Conservation (phyloP, 2,888 invertebrate species). For the Antitype chi region DNA sequence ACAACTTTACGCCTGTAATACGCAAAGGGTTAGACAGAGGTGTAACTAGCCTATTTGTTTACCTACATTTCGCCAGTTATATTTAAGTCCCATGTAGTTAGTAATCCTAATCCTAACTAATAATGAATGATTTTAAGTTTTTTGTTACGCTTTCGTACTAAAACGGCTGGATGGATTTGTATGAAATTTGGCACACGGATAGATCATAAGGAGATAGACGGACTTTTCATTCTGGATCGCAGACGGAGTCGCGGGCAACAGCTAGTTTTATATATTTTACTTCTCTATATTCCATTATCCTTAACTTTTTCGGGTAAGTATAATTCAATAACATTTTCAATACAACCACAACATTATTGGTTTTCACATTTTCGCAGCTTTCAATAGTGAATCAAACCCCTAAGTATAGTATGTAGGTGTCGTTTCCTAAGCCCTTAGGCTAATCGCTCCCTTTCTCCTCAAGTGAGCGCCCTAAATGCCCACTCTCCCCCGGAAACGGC, state of each 20-base stretch:
- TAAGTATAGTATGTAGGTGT: constrained; percentile 57
- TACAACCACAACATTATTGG: not conserved
- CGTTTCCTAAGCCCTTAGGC: constrained; percentile 60
- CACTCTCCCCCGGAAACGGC: constrained; percentile 53
- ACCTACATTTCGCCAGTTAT: not conserved
- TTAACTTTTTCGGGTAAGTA: not conserved
- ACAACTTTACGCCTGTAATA: not conserved
- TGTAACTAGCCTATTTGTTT: not conserved
- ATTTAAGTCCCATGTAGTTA: not conserved
- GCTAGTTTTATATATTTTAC: no score
- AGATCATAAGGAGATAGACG: no score
- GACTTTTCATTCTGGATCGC: no score
- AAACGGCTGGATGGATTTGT: no score
- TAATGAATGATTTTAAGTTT: no score
- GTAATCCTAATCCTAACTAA: not conserved
- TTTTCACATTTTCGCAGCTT: constrained; percentile 6
- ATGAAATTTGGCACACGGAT: no score
- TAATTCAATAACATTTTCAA: constrained; percentile 11
- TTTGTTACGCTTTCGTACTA: no score
- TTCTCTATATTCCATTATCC: no score
- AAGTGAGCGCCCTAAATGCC: constrained; percentile 61
- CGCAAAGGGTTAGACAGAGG: not conserved
- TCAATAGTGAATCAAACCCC: constrained; percentile 32
- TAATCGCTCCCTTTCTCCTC: constrained; percentile 61
- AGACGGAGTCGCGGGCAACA: no score